Conservation (phyloP, 2,888 invertebrate genomes). For the Heliconius aoede region DNA sequence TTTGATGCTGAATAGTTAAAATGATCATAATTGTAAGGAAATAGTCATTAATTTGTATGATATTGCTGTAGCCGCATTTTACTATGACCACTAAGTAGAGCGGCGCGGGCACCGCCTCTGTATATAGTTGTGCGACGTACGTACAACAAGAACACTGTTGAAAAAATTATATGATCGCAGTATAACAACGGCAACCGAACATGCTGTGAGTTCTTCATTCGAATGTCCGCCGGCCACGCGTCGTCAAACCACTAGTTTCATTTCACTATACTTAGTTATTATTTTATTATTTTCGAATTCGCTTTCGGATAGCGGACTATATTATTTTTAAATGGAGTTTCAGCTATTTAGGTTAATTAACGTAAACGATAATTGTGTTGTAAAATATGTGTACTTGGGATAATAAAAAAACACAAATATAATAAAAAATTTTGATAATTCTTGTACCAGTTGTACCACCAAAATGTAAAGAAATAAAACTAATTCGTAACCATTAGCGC, state of each 20-base stretch:
- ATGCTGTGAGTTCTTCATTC: conserved; percentile 51
- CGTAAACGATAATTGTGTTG: conserved; percentile 50
- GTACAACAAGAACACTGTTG: conserved; percentile 68
- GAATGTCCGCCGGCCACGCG: conserved; percentile 56
- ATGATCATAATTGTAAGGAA: conserved; percentile 81
- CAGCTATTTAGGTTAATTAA: conserved; percentile 49
- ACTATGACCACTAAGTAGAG: conserved; percentile 75
- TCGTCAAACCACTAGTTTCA: conserved; percentile 41
- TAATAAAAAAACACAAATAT: conserved; percentile 48
- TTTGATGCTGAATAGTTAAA: conserved; percentile 77
- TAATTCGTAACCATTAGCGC: conserved; percentile 51
- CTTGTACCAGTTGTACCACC: conserved; percentile 54
- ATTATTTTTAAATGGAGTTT: conserved; percentile 46
- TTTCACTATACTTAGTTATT: conserved; percentile 75
- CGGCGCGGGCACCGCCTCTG: conserved; percentile 56
- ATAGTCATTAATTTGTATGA: conserved; percentile 85
- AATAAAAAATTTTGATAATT: conserved; percentile 51
- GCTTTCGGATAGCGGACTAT: conserved; percentile 46
- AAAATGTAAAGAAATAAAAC: conserved; percentile 52
- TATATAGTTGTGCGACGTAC: conserved; percentile 60
- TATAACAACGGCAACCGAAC: too few species aligned
- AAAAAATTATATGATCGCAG: conserved; percentile 83
- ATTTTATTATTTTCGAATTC: conserved; percentile 62
- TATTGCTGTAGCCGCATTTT: conserved; percentile 83
- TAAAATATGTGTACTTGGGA: conserved; percentile 52